Base-by-base conservation (phyloP, 2,113 vertebrate species). In the Mormyrus iriodes region DNA sequence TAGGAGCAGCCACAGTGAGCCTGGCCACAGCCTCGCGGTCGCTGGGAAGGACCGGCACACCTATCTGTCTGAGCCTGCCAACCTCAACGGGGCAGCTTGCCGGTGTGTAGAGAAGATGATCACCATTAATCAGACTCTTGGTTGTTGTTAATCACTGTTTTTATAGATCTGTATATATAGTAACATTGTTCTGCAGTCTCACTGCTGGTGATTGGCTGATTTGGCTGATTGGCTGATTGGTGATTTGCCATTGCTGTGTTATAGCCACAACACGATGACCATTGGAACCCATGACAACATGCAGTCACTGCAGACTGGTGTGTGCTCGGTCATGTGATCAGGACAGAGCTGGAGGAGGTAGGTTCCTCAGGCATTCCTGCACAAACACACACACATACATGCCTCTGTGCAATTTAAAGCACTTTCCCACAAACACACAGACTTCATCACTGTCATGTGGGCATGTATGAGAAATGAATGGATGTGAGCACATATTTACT, bases 301-400 rank as follows among this genome's bases (percentile, higher is more conserved):
- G 12, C 93, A 94, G 89, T 90, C 93, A 0, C 92, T 97, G 73
- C 98, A 97, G 93, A 98, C 98, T 0, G 97, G 97, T 58, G 97
- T 98, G 84, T 99, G 98, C 91, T 95, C 97, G 39, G 88, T 99
- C 65, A 99, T 99, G 98, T 99, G 96, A 99, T 92, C 82, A 17
- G 82, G 53, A 86, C 61, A 44, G 44, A 90, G 65, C 5, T 31
- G 17, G 79, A 89, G 73, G 15, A 55, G 35, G 88, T 65, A 46
- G 53, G 39, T n/a, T n/a, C 3, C 0, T 53, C 51, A 42, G 42
- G 49, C 87, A 89, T 27, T 52, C 65, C 61, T 13, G 21, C 49
- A n/a, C 65, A 55, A 39, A 65, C 49, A 88, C 53, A 39, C 31
- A 84, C 9, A 55, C 31, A 58, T 44, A 21, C 52, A n/a, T 31